A percentile compares a stretch with the other conserved stretches of the same genome.
phyloP scores from a whole-genome alignment of 2,888 invertebrate genomes.

The Elmis aenea region DNA sequence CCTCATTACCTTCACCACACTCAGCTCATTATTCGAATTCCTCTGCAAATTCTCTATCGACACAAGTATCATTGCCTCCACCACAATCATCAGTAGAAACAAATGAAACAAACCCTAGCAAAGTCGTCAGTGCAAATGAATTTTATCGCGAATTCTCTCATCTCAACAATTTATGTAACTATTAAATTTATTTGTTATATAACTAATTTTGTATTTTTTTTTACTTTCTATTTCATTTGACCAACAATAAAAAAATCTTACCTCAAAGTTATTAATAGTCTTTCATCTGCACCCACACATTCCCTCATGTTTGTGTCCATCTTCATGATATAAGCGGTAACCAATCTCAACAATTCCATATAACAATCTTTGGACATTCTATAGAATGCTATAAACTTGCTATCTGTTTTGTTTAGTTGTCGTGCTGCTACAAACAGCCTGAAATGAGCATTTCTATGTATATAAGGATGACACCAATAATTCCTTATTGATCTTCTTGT shows the following conservation, averaged over 20 bases:
- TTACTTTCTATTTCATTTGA: constrained; percentile 2
- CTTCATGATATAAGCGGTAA: constrained; percentile 4
- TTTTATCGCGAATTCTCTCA: not conserved
- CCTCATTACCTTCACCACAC: not conserved
- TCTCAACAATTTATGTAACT: not conserved
- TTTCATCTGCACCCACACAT: constrained; percentile 6
- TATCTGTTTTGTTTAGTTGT: constrained; percentile 5
- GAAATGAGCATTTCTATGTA: constrained; percentile 2
- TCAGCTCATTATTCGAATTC: not conserved
- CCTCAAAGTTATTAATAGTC: constrained; percentile 6
- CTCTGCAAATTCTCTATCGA: not conserved
- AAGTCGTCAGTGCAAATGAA: not conserved
- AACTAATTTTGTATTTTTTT: constrained; percentile 1
- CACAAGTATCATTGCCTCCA: not conserved
- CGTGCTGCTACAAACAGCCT: constrained; percentile 7
- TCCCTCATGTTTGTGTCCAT: constrained; percentile 8
- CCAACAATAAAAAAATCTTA: constrained; percentile 4
- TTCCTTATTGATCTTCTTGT: not conserved
- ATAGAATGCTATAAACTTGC: constrained; percentile 8
- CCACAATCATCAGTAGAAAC: not conserved
- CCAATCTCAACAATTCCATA: constrained; percentile 5
- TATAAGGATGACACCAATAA: constrained; percentile 5
- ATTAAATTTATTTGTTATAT: not conserved
- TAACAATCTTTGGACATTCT: constrained; percentile 7
- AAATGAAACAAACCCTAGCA: not conserved